Evolutionary conservation across 2,113 vertebrate species (phyloP).

Genomic region (Xyliphius kryptos): DNA sequence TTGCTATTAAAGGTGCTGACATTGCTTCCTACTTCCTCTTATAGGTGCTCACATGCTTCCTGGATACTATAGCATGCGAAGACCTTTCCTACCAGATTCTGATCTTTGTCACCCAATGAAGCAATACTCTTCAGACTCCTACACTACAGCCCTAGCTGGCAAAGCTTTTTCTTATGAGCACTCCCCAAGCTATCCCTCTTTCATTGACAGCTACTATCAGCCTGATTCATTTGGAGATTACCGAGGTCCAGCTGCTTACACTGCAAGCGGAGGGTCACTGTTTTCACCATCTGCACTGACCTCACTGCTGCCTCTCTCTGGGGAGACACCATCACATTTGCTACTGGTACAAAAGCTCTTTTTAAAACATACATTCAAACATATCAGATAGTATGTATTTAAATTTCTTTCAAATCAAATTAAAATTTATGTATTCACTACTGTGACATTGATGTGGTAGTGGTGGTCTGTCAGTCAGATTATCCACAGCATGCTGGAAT

Average conservation of each 20-base stretch:
- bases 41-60: conserved; percentile 62
- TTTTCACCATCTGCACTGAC: conserved; percentile 58
- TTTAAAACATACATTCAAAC: conserved; percentile 39
- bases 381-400: too few relatives aligned
- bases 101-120: conserved; percentile 65
- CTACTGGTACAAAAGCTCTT: conserved; percentile 60
- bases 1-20: neutral
- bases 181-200: conserved; percentile 50
- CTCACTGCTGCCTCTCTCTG: conserved; percentile 64
- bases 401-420: too few relatives aligned
- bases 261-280: conserved; percentile 55
- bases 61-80: conserved; percentile 63
- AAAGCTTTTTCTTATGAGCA: conserved; percentile 70
- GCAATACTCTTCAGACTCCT: conserved; percentile 59
- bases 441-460: too few relatives aligned
- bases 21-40: conserved; percentile 25
- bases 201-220: conserved; percentile 64
- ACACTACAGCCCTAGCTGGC: conserved; percentile 47
- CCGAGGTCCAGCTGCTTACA: conserved; percentile 48
- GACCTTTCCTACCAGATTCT: conserved; percentile 64
- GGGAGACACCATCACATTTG: conserved; percentile 59
- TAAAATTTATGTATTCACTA: too few relatives aligned
- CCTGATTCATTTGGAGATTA: conserved; percentile 63
- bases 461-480: too few relatives aligned
- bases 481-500: too few relatives aligned